These are phyloP conservation scores for Apocheima hispidaria DNA, from an alignment of 2,888 invertebrate species.

Conservation along the genomic window DNA sequence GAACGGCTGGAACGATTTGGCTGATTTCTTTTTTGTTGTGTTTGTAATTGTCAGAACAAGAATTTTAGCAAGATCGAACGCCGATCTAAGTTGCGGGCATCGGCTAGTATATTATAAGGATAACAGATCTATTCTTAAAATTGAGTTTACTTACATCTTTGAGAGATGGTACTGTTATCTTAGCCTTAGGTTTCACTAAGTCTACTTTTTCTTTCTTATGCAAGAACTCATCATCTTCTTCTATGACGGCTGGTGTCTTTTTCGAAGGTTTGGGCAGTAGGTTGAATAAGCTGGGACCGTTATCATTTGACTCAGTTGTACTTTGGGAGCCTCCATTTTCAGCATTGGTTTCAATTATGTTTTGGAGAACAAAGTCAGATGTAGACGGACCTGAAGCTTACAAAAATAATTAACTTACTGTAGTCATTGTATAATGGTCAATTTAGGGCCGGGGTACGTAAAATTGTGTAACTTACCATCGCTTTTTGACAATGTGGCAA, in stretches of 20 bases:
- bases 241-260: conserved; percentile 65
- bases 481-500: conserved; percentile 53
- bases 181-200: conserved; percentile 82
- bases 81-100: too few species aligned
- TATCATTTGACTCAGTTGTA: conserved; percentile 22
- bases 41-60: too few species aligned
- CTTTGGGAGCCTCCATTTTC: conserved; percentile 1
- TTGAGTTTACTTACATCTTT: conserved; percentile 81
- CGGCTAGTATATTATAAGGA: too few species aligned
- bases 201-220: conserved; percentile 83
- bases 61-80: too few species aligned
- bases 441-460: background rate
- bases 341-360: background rate
- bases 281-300: conserved; percentile 63
- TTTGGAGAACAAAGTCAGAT: background rate
- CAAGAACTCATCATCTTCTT: conserved; percentile 88
- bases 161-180: conserved; percentile 89
- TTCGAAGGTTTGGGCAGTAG: conserved; percentile 82
- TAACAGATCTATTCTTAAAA: background rate
- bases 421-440: background rate
- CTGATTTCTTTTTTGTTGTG: too few species aligned
- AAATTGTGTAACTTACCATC: conserved; percentile 47
- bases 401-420: conserved; percentile 1
- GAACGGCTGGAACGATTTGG: too few species aligned
- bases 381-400: conserved; percentile 36